phyloP scores from a whole-genome alignment of 2,113 vertebrate genomes.

The Tichodroma muraria region DNA sequence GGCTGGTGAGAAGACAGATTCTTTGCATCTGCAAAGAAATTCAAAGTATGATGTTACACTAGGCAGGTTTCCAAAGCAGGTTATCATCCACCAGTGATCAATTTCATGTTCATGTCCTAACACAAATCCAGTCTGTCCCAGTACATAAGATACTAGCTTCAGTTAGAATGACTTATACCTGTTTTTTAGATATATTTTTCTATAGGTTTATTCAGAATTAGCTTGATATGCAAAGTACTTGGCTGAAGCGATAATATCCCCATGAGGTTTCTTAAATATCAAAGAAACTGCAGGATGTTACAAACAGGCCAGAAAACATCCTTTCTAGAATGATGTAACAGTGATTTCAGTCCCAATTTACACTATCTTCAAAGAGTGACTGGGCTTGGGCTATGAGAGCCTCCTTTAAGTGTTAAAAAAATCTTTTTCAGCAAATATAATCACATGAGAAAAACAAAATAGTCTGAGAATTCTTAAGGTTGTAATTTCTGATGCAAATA shows the following conservation, averaged over 20 bases:
- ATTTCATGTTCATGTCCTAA: neutral
- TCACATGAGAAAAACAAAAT: neutral
- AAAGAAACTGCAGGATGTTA: neutral
- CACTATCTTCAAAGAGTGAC: neutral
- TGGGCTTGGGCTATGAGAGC: neutral
- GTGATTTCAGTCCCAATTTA: neutral
- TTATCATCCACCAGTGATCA: neutral
- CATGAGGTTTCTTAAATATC: neutral
- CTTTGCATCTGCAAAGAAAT: neutral
- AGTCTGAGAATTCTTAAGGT: neutral
- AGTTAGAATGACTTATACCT: neutral
- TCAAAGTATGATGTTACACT: neutral
- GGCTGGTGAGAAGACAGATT: neutral
- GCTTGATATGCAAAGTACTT: neutral
- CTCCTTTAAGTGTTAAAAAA: neutral
- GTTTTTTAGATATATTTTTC: neutral
- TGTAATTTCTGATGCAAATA: neutral
- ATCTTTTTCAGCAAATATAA: too few species aligned
- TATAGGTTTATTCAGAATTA: neutral
- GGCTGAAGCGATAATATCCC: neutral
- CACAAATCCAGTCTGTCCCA: neutral
- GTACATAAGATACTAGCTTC: neutral
- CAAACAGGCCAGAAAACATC: neutral
- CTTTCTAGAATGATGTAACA: neutral
- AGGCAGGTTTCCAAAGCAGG: neutral